Evolutionary conservation across 2,888 invertebrate species (phyloP).

Genomic region (Megalurothrips usitatus): DNA sequence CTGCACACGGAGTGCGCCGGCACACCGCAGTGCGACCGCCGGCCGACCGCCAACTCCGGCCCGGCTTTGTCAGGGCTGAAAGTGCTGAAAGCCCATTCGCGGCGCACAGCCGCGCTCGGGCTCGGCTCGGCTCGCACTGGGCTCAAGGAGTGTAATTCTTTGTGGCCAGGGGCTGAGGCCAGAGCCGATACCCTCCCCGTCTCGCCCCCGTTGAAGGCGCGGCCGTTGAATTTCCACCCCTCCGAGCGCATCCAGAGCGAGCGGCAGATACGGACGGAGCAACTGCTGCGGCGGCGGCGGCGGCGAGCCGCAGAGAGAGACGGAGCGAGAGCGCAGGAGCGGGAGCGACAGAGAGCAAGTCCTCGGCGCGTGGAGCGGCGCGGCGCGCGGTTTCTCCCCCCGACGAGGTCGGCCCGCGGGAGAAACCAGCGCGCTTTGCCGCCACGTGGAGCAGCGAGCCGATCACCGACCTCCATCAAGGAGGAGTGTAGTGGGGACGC

Average conservation of each 20-base stretch:
- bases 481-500: slow-evolving; percentile 21
- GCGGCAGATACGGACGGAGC: not conserved
- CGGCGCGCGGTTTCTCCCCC: slow-evolving; percentile 8
- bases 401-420: not conserved
- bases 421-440: slow-evolving; percentile 22
- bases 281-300: not conserved
- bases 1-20: too few relatives aligned
- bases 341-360: slow-evolving; percentile 1
- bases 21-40: not conserved
- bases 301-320: not conserved
- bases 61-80: not conserved
- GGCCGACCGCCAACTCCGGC: not conserved
- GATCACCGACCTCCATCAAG: slow-evolving; percentile 25
- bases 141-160: not conserved
- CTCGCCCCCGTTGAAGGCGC: too few relatives aligned
- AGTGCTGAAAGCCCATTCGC: too few relatives aligned
- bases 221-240: too few relatives aligned
- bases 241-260: not conserved
- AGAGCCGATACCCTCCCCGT: not conserved
- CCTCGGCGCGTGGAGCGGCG: slow-evolving; percentile 18
- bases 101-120: slow-evolving; percentile 33
- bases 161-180: not conserved
- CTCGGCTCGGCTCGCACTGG: not conserved
- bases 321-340: slow-evolving; percentile 30
- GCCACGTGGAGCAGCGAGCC: slow-evolving; percentile 20